phyloP scores from a whole-genome alignment of 1,140 invertebrate genomes.

The Drosophila pseudoananassae region DNA sequence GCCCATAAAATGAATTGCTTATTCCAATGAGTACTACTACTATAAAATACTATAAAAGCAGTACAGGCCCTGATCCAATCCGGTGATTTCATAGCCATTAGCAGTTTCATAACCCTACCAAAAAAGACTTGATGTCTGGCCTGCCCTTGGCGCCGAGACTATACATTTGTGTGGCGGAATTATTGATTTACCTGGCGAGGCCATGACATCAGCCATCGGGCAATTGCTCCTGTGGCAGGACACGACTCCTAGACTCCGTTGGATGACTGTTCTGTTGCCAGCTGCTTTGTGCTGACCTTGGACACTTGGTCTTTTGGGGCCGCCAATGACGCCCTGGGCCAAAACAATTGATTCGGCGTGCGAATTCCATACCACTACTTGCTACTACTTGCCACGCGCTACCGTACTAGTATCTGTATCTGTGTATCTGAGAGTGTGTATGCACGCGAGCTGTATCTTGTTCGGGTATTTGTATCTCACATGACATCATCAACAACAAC shows the following conservation, averaged over 20 bases:
- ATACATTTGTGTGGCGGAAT: constrained; percentile 12
- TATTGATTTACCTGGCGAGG: constrained; percentile 44
- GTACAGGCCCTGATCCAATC: constrained; percentile 15
- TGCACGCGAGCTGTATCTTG: constrained; percentile 1
- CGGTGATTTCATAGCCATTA: constrained; percentile 41
- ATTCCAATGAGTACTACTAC: background rate
- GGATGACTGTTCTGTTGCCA: constrained; percentile 40
- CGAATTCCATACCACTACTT: constrained; percentile 24
- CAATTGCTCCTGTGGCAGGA: constrained; percentile 41
- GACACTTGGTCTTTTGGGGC: constrained; percentile 36
- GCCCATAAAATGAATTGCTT: background rate
- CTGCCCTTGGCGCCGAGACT: constrained; percentile 15
- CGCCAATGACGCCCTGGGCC: constrained; percentile 21
- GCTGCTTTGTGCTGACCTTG: constrained; percentile 59
- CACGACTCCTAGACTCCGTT: constrained; percentile 15
- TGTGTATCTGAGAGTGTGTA: constrained; percentile 10
- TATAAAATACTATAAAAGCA: too few relatives aligned
- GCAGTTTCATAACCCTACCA: constrained; percentile 19
- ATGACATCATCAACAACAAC: constrained; percentile 68
- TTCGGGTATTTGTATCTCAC: constrained; percentile 32
- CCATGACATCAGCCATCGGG: constrained; percentile 39
- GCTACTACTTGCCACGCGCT: constrained; percentile 31
- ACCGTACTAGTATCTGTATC: constrained; percentile 6
- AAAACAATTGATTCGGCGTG: constrained; percentile 49
- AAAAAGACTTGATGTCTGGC: constrained; percentile 29